These are phyloP conservation scores for Dendrocincla tyrannina DNA, from an alignment of 2,797 vertebrate genomes.

Conservation along the genomic window DNA sequence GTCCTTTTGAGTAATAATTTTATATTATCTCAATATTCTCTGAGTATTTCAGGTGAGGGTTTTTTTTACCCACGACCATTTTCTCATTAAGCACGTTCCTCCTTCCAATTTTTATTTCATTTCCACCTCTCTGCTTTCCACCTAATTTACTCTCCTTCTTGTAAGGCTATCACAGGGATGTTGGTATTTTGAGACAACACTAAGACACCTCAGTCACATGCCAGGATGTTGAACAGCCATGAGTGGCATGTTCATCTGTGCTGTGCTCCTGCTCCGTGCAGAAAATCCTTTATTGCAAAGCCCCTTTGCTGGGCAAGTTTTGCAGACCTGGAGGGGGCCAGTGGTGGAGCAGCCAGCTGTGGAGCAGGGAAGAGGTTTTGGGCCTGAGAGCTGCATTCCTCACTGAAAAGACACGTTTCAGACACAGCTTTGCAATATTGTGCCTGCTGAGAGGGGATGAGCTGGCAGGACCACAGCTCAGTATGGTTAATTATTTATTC, in stretches of 20 bases:
- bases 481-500: not conserved
- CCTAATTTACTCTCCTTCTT: not conserved
- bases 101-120: not conserved
- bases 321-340: not conserved
- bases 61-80: not conserved
- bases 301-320: not conserved
- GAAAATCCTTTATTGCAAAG: not conserved
- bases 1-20: not conserved
- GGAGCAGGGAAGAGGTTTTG: not conserved
- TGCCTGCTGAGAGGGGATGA: not conserved
- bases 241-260: not conserved
- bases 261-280: not conserved
- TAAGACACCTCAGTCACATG: not conserved
- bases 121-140: not conserved
- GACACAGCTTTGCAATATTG: not conserved
- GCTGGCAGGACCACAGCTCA: not conserved
- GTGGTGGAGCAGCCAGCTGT: not conserved
- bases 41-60: not conserved
- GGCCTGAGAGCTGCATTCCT: not conserved
- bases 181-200: not conserved
- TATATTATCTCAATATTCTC: not conserved
- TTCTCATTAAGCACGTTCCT: not conserved
- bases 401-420: not conserved
- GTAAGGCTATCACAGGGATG: not conserved
- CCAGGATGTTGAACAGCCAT: not conserved